phyloP scores from a whole-genome alignment of 2,113 vertebrate genomes.

The Mohoua ochrocephala region DNA sequence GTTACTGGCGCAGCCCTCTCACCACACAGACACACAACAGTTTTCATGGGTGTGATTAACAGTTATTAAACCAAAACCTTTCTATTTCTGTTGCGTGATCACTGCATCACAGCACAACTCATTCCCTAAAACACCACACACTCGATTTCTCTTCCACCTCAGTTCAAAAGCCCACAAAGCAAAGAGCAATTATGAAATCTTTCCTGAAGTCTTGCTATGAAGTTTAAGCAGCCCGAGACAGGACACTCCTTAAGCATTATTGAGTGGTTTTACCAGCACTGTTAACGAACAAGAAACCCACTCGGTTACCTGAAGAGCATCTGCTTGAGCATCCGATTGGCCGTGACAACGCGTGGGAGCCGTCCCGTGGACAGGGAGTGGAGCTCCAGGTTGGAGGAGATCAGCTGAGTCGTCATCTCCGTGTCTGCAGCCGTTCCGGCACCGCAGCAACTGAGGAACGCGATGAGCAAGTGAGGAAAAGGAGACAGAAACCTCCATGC shows the following conservation, averaged over 20 bases:
- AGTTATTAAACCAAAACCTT: neutral
- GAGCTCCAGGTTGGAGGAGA: conserved; percentile 97
- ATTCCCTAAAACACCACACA: neutral
- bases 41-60: neutral
- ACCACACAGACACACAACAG: neutral
- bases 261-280: neutral
- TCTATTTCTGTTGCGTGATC: neutral
- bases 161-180: neutral
- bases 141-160: neutral
- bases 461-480: neutral
- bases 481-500: rapidly evolving
- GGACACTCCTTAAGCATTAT: rapidly evolving
- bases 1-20: neutral
- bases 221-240: neutral
- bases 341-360: conserved; percentile 88
- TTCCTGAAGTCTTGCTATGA: neutral
- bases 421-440: conserved; percentile 97
- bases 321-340: conserved; percentile 96
- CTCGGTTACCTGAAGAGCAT: conserved; percentile 92
- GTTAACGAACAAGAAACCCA: neutral
- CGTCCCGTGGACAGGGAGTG: conserved; percentile 91
- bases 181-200: neutral
- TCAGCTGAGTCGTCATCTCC: conserved; percentile 97
- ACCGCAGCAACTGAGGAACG: conserved; percentile 85
- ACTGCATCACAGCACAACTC: rapidly evolving